Evolutionary conservation across 2,113 vertebrate genomes (phyloP).

Genomic region (Dolichotis patagonum): DNA sequence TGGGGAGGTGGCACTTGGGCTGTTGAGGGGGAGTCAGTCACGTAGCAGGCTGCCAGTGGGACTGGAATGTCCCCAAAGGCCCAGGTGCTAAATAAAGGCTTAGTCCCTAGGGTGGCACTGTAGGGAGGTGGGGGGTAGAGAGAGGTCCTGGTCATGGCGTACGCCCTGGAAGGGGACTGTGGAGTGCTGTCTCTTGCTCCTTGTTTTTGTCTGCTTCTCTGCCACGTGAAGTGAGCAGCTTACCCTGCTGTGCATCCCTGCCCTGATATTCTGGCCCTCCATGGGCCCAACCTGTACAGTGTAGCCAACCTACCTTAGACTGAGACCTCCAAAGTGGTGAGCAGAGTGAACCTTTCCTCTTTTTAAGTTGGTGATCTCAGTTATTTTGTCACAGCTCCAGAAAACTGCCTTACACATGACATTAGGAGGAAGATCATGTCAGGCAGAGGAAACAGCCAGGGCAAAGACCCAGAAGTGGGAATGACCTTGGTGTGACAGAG

Average conservation of each 20-base stretch:
- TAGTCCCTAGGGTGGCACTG: not conserved
- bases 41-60: rapidly evolving
- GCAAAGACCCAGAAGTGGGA: not conserved
- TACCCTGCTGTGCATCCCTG: not conserved
- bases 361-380: not conserved
- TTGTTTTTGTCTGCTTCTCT: not conserved
- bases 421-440: not conserved
- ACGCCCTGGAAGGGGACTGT: not conserved
- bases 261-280: not conserved
- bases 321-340: not conserved
- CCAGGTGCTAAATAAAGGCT: not conserved
- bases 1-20: not conserved
- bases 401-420: not conserved
- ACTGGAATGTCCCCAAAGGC: not conserved
- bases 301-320: too few species aligned
- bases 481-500: too few species aligned
- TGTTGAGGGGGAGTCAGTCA: not conserved
- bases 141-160: not conserved
- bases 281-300: not conserved
- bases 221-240: too few species aligned
- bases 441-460: not conserved
- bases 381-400: not conserved
- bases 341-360: not conserved
- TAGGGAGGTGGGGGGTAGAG: not conserved
- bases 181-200: not conserved